Percentiles rank a stretch among this genome's conserved stretches.
Conservation (phyloP, 2,113 vertebrate genomes). For the Oreotrochilus melanogaster region DNA sequence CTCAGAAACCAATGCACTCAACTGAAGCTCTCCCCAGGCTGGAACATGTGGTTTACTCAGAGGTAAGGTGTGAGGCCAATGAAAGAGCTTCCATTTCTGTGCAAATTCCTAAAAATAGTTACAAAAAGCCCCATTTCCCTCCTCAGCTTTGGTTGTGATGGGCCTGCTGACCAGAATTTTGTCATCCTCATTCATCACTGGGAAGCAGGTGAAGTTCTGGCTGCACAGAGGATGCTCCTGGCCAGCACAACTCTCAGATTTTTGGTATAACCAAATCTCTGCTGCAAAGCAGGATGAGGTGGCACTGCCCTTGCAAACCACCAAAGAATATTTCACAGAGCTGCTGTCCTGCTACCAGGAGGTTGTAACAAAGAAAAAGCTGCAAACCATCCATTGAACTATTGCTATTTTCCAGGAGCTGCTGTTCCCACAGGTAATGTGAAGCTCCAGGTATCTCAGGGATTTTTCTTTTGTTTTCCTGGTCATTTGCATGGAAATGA, state of each 20-base stretch:
- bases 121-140: not conserved
- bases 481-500: not conserved
- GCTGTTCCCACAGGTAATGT: not conserved
- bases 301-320: not conserved
- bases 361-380: not conserved
- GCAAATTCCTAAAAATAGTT: not conserved
- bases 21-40: not conserved
- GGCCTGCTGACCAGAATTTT: not conserved
- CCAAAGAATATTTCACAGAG: not conserved
- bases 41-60: not conserved
- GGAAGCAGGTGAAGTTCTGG: not conserved
- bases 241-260: too few species aligned
- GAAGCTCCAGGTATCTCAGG: fast-evolving
- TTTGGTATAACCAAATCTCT: too few species aligned
- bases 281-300: fast-evolving
- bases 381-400: not conserved
- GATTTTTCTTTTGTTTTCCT: not conserved
- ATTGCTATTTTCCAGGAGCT: not conserved
- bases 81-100: not conserved
- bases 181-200: not conserved
- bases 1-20: not conserved
- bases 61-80: not conserved
- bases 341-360: not conserved
- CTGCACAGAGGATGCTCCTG: not conserved
- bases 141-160: not conserved